Evolutionary conservation across 1,140 invertebrate species (phyloP).

Genomic region (Magallana ariakensis): DNA sequence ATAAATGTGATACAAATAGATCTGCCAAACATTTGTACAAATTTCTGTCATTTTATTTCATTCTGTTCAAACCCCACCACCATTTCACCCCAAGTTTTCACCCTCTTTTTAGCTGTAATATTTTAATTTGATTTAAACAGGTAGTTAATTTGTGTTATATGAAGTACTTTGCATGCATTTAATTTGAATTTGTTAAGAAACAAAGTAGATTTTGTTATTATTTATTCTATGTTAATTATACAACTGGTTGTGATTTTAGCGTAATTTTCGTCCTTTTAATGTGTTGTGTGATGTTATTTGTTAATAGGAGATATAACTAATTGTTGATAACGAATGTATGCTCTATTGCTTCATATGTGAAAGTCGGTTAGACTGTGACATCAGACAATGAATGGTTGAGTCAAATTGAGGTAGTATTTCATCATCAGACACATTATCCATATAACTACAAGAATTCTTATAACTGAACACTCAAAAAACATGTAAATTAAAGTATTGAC

Average conservation of each 20-base stretch:
- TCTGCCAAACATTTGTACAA: conserved; percentile 29
- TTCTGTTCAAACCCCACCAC: background rate
- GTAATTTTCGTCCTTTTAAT: background rate
- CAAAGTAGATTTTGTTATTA: background rate
- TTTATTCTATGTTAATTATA: conserved; percentile 36
- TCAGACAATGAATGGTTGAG: background rate
- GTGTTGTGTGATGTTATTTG: conserved; percentile 27
- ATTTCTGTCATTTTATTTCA: background rate
- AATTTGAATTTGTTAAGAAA: background rate
- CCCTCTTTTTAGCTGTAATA: background rate
- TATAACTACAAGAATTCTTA: too few species aligned
- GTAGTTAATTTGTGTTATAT: background rate
- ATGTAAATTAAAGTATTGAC: too few species aligned
- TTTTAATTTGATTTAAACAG: background rate
- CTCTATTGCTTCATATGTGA: background rate
- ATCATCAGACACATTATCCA: background rate
- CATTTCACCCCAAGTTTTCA: background rate
- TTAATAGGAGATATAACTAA: conserved; percentile 14
- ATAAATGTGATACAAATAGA: conserved; percentile 11
- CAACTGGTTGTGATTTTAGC: conserved; percentile 25
- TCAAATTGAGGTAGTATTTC: background rate
- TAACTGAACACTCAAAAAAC: too few species aligned
- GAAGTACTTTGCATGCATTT: conserved; percentile 3
- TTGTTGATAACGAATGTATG: conserved; percentile 2
- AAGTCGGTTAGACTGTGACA: background rate